These are phyloP conservation scores for Liparis tanakae DNA, from an alignment of 2,797 vertebrate genomes.

Conservation along the genomic window DNA sequence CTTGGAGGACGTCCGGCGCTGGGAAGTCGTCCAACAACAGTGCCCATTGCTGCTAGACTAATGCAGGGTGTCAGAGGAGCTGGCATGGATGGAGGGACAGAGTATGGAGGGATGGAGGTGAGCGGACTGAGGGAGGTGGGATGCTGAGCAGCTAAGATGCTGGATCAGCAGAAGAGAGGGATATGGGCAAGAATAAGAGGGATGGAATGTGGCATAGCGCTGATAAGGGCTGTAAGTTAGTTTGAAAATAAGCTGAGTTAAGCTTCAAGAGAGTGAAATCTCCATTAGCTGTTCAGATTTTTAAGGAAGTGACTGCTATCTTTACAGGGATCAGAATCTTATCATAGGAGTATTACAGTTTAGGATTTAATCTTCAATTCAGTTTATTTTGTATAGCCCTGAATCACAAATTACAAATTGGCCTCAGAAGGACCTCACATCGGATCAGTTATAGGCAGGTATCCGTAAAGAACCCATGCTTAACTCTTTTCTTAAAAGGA, in stretches of 20 bases:
- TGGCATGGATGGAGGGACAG: constrained; percentile 67
- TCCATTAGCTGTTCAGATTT: constrained; percentile 28
- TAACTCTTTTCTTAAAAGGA: not conserved
- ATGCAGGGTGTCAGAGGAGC: constrained; percentile 72
- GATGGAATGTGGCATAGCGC: constrained; percentile 44
- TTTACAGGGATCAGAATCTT: constrained; percentile 23
- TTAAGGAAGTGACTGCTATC: constrained; percentile 10
- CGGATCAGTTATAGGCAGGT: constrained; percentile 10
- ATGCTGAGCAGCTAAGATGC: constrained; percentile 50
- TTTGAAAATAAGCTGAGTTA: constrained; percentile 53
- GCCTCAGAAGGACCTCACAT: too few species aligned
- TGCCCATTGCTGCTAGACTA: constrained; percentile 71
- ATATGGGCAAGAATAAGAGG: constrained; percentile 47
- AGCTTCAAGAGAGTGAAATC: constrained; percentile 36
- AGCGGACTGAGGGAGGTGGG: constrained; percentile 40
- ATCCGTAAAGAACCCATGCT: not conserved
- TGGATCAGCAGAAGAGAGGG: constrained; percentile 54
- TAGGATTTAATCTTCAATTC: not conserved
- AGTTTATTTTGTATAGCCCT: too few species aligned
- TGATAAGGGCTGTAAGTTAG: constrained; percentile 53
- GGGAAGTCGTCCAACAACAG: constrained; percentile 79
- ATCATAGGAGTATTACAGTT: constrained; percentile 22
- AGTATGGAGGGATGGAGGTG: constrained; percentile 44
- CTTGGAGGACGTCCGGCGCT: constrained; percentile 75
- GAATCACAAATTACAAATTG: too few species aligned